Base-by-base conservation (phyloP, 1,140 invertebrate genomes). In the Drosophila teissieri region DNA sequence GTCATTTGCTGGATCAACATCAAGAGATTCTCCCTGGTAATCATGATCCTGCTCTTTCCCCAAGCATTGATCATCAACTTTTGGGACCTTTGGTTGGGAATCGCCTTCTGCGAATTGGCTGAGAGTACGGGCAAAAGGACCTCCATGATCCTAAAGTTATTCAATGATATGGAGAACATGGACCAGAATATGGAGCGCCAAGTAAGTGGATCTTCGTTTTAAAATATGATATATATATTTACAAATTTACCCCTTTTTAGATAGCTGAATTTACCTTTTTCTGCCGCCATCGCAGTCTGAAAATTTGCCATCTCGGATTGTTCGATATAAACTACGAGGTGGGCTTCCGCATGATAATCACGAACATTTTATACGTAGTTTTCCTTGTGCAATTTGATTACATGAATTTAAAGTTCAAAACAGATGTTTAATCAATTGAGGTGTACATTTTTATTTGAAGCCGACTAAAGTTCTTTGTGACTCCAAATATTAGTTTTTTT, bases 341-440 rank as follows among this genome's bases (percentile, higher is more conserved):
- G 74, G 83, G 83, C 2, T 86, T 86, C 44, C 78, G 54, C 1
- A 75, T 78, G 64, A n/a, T 63, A 14, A 58, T 86, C 2, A 67
- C 74, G 4, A 63, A 52, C 7, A 27, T 78, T 7, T 12, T 72
- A 10, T 86, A 86, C 36, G 58, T 82, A 14, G 15, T 86, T 3
- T 86, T 82, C 27, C 46, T 86, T 8, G 67, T 86, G 8, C 82
- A 86, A 27, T 86, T 81, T 46, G 82, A 85, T 61, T 85, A 52
- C 17, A 72, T 81, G 54, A 79, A 81, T 46, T 56, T 80, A 4
- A 65, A 76, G 44, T 36, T 1, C 7, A 24, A n/a, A 8, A 63
- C 39, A 40, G 14, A 48, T 6, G 14, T n/a, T 27, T 8, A 31
- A 31, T 10, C 7, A 31, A 31, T 31, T 31, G 24, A 24, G 24